Evolutionary conservation across 2,888 invertebrate species (phyloP).

Genomic region (Lepidochitona cinerea): DNA sequence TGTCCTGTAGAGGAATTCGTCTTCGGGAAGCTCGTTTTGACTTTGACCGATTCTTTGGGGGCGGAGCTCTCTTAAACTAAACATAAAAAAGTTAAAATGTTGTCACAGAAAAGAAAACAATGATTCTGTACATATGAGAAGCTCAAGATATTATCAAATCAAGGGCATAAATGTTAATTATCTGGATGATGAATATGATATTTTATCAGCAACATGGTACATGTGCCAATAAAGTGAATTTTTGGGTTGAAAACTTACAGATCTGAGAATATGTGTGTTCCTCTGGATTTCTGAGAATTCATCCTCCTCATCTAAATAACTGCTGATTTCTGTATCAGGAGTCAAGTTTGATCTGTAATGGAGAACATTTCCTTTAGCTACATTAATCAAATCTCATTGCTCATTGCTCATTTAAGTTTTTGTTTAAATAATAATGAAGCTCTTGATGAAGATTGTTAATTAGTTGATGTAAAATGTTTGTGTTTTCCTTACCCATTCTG

Average conservation of each 20-base stretch:
- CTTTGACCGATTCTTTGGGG: constrained; percentile 53
- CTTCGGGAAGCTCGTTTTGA: constrained; percentile 46
- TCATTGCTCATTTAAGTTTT: not conserved
- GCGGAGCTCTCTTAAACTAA: constrained; percentile 61
- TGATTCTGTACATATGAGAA: not conserved
- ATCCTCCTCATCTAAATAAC: constrained; percentile 37
- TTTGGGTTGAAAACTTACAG: constrained; percentile 44
- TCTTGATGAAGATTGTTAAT: not conserved
- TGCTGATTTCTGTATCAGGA: not conserved
- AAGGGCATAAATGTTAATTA: too few relatives aligned
- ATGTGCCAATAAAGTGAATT: not conserved
- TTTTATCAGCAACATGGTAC: not conserved
- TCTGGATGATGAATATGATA: too few relatives aligned
- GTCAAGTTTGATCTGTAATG: not conserved
- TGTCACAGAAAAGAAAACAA: not conserved
- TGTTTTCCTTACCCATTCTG: not conserved
- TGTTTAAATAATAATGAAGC: too few relatives aligned
- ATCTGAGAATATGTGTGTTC: constrained; percentile 61
- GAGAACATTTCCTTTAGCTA: not conserved
- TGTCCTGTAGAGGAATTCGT: not conserved
- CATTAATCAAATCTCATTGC: not conserved
- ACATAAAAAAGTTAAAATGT: constrained; percentile 14
- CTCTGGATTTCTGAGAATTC: constrained; percentile 59
- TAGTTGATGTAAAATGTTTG: not conserved
- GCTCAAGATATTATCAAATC: too few relatives aligned